A percentile compares a stretch with the other conserved stretches of the same genome.
phyloP scores from a whole-genome alignment of 2,113 vertebrate genomes.

The Numenius arquata region DNA sequence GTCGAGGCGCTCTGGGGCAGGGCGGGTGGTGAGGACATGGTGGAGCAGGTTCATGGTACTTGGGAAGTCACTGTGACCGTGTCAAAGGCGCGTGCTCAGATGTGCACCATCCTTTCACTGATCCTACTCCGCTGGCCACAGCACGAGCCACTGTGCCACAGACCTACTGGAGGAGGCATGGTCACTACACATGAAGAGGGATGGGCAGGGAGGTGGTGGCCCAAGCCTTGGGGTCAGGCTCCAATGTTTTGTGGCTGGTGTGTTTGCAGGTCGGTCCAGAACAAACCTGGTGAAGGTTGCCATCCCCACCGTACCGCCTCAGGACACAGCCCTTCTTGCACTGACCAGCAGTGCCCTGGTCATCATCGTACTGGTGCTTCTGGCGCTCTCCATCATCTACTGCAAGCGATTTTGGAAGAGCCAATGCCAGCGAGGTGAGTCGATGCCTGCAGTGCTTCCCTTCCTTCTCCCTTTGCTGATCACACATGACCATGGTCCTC shows the following conservation, averaged over 20 bases:
- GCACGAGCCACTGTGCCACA: neutral
- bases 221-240: neutral
- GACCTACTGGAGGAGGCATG: neutral
- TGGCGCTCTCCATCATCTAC: conserved; percentile 75
- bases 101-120: fast-evolving
- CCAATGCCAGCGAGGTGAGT: conserved; percentile 72
- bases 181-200: fast-evolving
- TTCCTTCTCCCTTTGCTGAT: neutral
- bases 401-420: conserved; percentile 76
- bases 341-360: conserved; percentile 73
- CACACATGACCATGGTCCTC: fast-evolving
- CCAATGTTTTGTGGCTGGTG: neutral
- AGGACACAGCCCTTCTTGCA: conserved; percentile 63
- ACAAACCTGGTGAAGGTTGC: conserved; percentile 56
- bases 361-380: conserved; percentile 68
- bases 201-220: neutral
- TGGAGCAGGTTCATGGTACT: fast-evolving
- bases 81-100: fast-evolving
- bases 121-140: fast-evolving
- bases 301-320: conserved; percentile 31
- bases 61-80: fast-evolving
- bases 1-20: fast-evolving
- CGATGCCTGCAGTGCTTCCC: neutral
- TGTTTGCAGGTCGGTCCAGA: conserved; percentile 70
- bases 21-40: neutral